Percentiles rank a stretch among this genome's conserved stretches.
Evolutionary conservation across 1,140 invertebrate genomes (phyloP).

Genomic region (Macrostomum lignano): DNA sequence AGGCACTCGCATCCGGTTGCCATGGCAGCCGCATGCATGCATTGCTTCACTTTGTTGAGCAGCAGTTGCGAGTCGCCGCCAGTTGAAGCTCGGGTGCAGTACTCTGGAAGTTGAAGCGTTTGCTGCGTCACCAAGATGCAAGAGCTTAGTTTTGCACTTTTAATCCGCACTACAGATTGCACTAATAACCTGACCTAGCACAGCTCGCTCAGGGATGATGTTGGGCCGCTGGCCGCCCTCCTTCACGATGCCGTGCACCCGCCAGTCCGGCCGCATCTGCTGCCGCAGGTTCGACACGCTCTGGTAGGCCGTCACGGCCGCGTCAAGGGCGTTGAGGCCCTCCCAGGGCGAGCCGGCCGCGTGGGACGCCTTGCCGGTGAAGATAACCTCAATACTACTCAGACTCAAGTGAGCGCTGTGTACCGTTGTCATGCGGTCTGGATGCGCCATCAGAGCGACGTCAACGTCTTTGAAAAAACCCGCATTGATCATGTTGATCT

Average conservation of each 20-base stretch:
- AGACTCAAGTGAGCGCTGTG: neutral
- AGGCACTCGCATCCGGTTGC: slow-evolving; percentile 15
- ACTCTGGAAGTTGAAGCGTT: no score
- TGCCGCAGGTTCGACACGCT: slow-evolving; percentile 10
- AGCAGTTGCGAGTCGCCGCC: no score
- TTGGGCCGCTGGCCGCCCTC: slow-evolving; percentile 16
- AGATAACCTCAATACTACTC: slow-evolving; percentile 9
- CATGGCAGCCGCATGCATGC: slow-evolving; percentile 17
- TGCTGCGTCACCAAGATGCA: no score
- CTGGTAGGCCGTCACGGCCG: slow-evolving; percentile 11
- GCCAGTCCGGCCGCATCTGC: slow-evolving; percentile 11
- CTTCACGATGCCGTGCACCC: slow-evolving; percentile 10
- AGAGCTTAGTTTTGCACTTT: no score
- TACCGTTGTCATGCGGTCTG: slow-evolving; percentile 6
- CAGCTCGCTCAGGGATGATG: slow-evolving; percentile 21
- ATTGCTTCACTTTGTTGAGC: slow-evolving; percentile 12
- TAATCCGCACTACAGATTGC: neutral
- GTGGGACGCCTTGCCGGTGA: slow-evolving; percentile 11
- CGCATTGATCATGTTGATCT: slow-evolving; percentile 18
- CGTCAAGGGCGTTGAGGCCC: slow-evolving; percentile 13
- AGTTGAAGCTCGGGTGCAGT: no score
- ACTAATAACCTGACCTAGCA: neutral
- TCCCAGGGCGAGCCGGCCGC: slow-evolving; percentile 12
- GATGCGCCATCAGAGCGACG: slow-evolving; percentile 27
- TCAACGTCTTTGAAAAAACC: slow-evolving; percentile 23